Base-by-base conservation (phyloP, 37 sponge, comb jelly and placozoan species). In the Petrosia ficiformis region DNA sequence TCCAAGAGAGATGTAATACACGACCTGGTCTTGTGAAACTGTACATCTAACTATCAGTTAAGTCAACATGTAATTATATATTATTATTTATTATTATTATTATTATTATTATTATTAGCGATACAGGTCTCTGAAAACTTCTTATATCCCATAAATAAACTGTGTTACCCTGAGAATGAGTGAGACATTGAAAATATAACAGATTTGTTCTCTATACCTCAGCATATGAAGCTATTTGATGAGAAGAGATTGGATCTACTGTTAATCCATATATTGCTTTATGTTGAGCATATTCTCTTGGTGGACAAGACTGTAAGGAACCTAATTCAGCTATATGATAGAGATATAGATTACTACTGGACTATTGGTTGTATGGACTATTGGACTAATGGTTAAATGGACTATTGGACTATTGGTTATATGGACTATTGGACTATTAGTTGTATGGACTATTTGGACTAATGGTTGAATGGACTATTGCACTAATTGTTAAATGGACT, bases 121-220 rank as follows among this genome's bases (percentile, higher is more conserved):
- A 82, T 59, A 90, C 79, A 3, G 91, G 91, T 60, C 74, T 64
- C 5, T 66, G 5, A 26, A 90, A 85, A 21, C 67, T 67, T 19
- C 91, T n/a, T 1, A 75, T 61, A 64, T 90, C 91, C 91, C 91
- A 90, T 1, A 90, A 41, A n/a, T 76, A 87, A 26, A 87, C 87
- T 24, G 72, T 76, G 31, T 26, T 59, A 32, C 79, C 80, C 80
- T 80, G 66, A 36, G 31, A 44, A 65, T 11, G n/a, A 32, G 0
- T 58, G 41, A 77, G 38, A 77, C 19, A 39, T 3, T 44, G 30
- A 2, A 1, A 41, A 28, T 22, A 40, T 33, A 76, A 36, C 24
- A 63, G 25, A 26, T 28, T 2, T 11, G 36, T 8, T 30, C 2
- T 59, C 4, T 42, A 1, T 57, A 86, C 86, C 56, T 87, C 87